Percentiles rank a stretch among this genome's conserved stretches.
Conservation (phyloP, 2,888 invertebrate genomes). For the Dasypogon diadema region DNA sequence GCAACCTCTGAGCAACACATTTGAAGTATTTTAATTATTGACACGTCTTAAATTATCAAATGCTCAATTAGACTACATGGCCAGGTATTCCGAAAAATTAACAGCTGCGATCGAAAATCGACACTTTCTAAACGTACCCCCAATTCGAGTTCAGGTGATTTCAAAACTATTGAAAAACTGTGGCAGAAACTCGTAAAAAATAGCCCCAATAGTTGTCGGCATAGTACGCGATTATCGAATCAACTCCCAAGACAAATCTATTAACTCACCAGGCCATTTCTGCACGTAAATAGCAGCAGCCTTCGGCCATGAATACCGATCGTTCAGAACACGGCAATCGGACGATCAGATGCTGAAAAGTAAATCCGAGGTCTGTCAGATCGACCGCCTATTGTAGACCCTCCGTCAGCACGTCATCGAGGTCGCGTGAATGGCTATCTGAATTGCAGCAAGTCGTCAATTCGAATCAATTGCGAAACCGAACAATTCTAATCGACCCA, state of each 20-base stretch:
- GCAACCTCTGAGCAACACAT: too few species aligned
- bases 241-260: conserved; percentile 30
- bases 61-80: too few species aligned
- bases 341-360: not conserved
- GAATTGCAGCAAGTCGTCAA: not conserved
- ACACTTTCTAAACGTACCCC: too few species aligned
- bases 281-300: conserved; percentile 5
- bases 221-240: conserved; percentile 38
- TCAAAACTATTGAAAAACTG: too few species aligned
- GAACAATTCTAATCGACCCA: conserved; percentile 10
- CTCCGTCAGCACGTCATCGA: conserved; percentile 13
- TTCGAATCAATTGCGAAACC: conserved; percentile 30
- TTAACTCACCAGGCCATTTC: conserved; percentile 23
- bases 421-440: conserved; percentile 13
- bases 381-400: conserved; percentile 13
- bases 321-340: not conserved
- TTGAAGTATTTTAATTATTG: too few species aligned
- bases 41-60: too few species aligned
- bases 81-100: too few species aligned
- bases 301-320: conserved; percentile 5
- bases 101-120: too few species aligned
- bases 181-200: too few species aligned
- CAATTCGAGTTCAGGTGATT: too few species aligned
- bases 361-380: not conserved
- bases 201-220: not conserved